These are phyloP conservation scores for Aleadryas rufinucha DNA, from an alignment of 2,113 vertebrate genomes.

Conservation along the genomic window DNA sequence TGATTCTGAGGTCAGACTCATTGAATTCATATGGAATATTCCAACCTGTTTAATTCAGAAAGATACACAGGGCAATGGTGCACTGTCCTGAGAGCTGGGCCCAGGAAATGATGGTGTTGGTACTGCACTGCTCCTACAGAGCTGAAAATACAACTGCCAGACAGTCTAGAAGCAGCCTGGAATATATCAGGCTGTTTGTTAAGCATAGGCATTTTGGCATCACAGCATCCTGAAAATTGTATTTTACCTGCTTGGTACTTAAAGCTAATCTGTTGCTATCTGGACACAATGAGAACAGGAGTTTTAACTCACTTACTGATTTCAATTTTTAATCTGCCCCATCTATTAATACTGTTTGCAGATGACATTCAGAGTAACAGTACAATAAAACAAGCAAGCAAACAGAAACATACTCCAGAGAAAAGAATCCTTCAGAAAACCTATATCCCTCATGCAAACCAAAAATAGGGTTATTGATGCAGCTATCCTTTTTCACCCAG, in stretches of 20 bases:
- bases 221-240: background rate
- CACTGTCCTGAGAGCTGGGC: background rate
- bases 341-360: background rate
- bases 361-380: background rate
- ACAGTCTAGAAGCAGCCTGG: background rate
- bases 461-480: background rate
- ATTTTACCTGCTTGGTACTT: background rate
- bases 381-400: background rate
- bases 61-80: background rate
- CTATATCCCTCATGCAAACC: background rate
- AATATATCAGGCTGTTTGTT: background rate
- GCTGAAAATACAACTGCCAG: background rate
- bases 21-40: slow-evolving; percentile 96
- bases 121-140: background rate
- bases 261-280: background rate
- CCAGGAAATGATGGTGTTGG: background rate
- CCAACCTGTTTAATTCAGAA: slow-evolving; percentile 79
- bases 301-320: background rate
- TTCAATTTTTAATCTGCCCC: background rate
- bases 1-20: slow-evolving; percentile 90
- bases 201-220: background rate
- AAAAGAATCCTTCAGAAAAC: background rate
- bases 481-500: background rate
- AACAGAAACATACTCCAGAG: background rate
- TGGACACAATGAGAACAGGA: background rate